Evolutionary conservation across 2,797 vertebrate species (phyloP), one percentile per base, ranked within the genome.

Genomic region (Lepilemur septentrionalis): DNA sequence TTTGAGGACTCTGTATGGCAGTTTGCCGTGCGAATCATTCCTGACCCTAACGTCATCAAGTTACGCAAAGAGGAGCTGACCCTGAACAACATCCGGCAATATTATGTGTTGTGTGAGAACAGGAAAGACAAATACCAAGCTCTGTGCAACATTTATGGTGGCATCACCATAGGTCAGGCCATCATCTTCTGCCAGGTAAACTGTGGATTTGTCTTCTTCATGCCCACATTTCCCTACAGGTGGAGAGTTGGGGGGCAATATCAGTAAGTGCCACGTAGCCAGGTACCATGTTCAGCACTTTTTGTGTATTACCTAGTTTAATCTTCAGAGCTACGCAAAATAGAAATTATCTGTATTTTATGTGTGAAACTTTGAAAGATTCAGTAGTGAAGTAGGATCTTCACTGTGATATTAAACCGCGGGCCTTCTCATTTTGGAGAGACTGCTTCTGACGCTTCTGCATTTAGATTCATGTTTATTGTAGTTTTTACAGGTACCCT

Each of bases 171-270:
- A 0, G 98, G 98, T 7, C 99, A 99, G 88, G 99, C 98, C 18
- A 98, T 99, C 55, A 98, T 99, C 94, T 99, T 99, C 98, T 99
- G 99, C 96, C 98, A 99, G 98, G 99, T 99, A 89, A 61, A 17
- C 22, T 17, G n/a, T 4, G 5, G 22, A 1, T 38, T 12, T 18
- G 1, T 57, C 69, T 14, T 23, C 0, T 4, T 63, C 6, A 0
- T 1, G 25, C 87, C 72, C 5, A 9, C 30, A 7, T 46, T 20
- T 23, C 11, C 35, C 35, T 7, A 17, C 35, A 22, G 28, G 7
- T 2, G 0, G 73, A 17, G 10, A 17, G 10, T 4, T 1, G 18
- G 30, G 82, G n/a, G 35, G 23, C 2, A 0, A 7, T 2, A 1
- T 17, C 23, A 61, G 8, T 7, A 18, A 55, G 85, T 5, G 46